A percentile compares a stretch with the other conserved stretches of the same genome.
Conservation (phyloP, 2,797 vertebrate species). For the Rhodeus uyekii region DNA sequence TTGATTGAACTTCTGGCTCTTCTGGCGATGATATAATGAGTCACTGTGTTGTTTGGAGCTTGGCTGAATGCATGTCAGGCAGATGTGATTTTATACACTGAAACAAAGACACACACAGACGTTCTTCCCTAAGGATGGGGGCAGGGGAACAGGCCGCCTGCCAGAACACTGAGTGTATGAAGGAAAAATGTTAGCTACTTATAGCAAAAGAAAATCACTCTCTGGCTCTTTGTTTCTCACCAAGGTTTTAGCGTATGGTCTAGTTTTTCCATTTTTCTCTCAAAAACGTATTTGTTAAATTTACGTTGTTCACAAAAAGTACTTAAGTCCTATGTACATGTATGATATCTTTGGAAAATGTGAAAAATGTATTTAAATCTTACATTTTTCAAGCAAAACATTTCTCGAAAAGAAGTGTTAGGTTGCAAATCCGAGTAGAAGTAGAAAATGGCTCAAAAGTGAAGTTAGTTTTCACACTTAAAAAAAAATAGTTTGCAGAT, state of each 20-base stretch:
- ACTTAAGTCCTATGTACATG: background rate
- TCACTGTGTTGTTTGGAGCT: slow-evolving; percentile 52
- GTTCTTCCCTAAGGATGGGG: slow-evolving; percentile 40
- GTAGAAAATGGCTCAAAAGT: background rate
- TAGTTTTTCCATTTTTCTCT: background rate
- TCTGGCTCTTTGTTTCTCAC: slow-evolving; percentile 5
- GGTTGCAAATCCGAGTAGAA: background rate
- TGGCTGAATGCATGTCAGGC: slow-evolving; percentile 51
- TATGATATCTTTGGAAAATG: background rate
- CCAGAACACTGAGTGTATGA: slow-evolving; percentile 47
- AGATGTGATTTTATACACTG: slow-evolving; percentile 51
- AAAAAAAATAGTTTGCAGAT: background rate
- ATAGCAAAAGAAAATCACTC: slow-evolving; percentile 22
- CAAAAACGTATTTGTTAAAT: background rate
- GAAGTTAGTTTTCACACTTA: background rate
- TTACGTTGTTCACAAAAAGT: background rate
- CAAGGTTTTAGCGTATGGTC: slow-evolving; percentile 14
- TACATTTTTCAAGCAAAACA: background rate
- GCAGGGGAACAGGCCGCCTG: slow-evolving; percentile 23
- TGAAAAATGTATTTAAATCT: too few relatives aligned
- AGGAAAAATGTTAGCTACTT: slow-evolving; percentile 45
- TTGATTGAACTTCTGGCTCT: slow-evolving; percentile 50
- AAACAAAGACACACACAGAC: slow-evolving; percentile 42
- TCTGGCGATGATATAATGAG: slow-evolving; percentile 55
- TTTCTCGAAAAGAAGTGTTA: background rate